phyloP scores from a whole-genome alignment of 2,888 invertebrate genomes.

The Gymnocheta viridis region DNA sequence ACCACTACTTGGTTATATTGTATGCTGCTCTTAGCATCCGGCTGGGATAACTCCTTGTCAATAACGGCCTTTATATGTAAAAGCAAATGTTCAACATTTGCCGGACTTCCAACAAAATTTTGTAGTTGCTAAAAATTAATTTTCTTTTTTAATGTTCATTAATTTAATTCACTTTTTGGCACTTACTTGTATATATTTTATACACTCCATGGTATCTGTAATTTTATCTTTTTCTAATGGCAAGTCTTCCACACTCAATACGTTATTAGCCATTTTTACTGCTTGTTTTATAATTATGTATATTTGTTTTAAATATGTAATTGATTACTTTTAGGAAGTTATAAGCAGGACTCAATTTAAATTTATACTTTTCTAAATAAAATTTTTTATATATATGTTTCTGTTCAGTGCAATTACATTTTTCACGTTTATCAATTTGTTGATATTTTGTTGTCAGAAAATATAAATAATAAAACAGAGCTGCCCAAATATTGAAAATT shows the following conservation, averaged over 20 bases:
- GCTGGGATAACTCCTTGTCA: slow-evolving; percentile 47
- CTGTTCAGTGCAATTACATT: not conserved
- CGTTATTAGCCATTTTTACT: slow-evolving; percentile 26
- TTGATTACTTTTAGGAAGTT: not conserved
- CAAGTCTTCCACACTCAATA: slow-evolving; percentile 37
- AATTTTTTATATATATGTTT: not conserved
- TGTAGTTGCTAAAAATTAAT: slow-evolving; percentile 52
- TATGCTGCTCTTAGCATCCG: slow-evolving; percentile 31
- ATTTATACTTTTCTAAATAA: too few species aligned
- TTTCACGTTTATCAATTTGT: slow-evolving; percentile 24
- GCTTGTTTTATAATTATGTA: not conserved
- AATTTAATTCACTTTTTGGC: not conserved
- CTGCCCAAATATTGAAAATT: not conserved
- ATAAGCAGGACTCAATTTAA: not conserved
- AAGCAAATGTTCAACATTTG: slow-evolving; percentile 63
- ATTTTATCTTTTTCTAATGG: slow-evolving; percentile 49
- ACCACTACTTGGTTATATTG: slow-evolving; percentile 75
- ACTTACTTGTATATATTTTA: slow-evolving; percentile 59
- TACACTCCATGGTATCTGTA: slow-evolving; percentile 39
- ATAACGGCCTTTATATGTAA: slow-evolving; percentile 69
- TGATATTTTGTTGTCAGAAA: slow-evolving; percentile 27
- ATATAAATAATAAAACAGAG: not conserved
- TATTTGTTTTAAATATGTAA: not conserved
- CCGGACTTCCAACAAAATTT: slow-evolving; percentile 24
- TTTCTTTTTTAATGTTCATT: not conserved